Base-by-base conservation (phyloP, 2,888 invertebrate species). In the Lithophane semibrunnea region DNA sequence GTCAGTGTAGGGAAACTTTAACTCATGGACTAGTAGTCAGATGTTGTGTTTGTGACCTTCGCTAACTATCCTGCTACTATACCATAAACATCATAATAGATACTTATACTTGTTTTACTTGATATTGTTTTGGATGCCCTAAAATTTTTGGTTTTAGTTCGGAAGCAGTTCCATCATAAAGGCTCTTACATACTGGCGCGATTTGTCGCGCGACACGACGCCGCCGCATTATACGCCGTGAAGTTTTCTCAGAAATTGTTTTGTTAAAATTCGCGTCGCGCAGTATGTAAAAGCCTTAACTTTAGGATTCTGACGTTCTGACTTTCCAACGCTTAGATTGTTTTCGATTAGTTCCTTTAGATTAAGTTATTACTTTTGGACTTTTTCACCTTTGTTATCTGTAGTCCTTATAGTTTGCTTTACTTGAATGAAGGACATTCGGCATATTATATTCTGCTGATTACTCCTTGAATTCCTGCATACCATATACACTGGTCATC, bases 391-490 rank as follows among this genome's bases (percentile, higher is more conserved):
- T 58, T 63, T 21, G 16, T 29, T 69, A 44, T 12, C 65, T n/a
- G 13, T 44, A 52, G 4, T 18, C 24, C 16, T 37, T 42, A n/a
- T 37, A 49, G 5, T 52, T 52, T 8, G 18, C 18, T 52, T 52
- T 52, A 18, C 18, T 52, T 18, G 8, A 52, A 52, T 52, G 52
- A 18, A 18, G 52, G 7, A 18, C 52, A 8, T 52, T 18, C 18
- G 18, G 52, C 49, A 18, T 49, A 49, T 52, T 52, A 29, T 58
- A n/a, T 49, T 29, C 44, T 71, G 21, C 67, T 69, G 60, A 42
- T 44, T 54, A 18, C 75, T 75, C 71, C 61, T 75, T 72, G n/a
- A 54, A 75, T 82, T 75, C 83, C 64, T 60, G 61, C 65, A 73
- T 78, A 68, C 42, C 67, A 58, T 60, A 75, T 67, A n/a, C n/a